These are phyloP conservation scores for Sanderia malayensis DNA, from an alignment of 30 jellyfish, hydroid and myxozoan genomes.

Conservation along the genomic window DNA sequence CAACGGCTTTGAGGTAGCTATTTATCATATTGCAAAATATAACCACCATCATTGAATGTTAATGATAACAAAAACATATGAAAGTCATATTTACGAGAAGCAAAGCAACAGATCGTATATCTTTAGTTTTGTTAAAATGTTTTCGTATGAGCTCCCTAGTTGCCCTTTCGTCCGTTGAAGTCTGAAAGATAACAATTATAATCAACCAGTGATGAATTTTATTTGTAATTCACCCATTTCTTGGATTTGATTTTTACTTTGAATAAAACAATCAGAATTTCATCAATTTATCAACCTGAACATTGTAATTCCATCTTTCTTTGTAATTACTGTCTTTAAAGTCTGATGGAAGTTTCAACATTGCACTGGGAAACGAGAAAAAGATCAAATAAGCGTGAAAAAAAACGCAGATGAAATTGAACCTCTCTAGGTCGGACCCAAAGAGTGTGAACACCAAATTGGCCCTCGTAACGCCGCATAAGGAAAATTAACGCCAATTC, in stretches of 20 bases:
- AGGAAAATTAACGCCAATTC: too few species aligned
- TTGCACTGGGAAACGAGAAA: too few species aligned
- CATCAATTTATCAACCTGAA: not conserved
- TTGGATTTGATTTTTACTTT: not conserved
- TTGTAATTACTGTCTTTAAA: not conserved
- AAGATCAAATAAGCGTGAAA: too few species aligned
- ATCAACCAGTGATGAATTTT: not conserved
- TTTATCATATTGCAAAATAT: too few species aligned
- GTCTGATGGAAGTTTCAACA: not conserved
- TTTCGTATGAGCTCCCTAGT: constrained; percentile 29
- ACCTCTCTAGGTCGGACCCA: too few species aligned
- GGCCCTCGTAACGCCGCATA: too few species aligned
- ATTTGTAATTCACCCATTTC: not conserved
- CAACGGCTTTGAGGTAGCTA: too few species aligned
- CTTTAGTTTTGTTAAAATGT: constrained; percentile 58
- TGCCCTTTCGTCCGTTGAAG: constrained; percentile 17
- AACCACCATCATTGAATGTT: too few species aligned
- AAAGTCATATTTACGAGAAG: constrained; percentile 14
- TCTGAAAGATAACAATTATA: constrained; percentile 27
- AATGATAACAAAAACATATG: too few species aligned
- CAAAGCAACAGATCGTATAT: constrained; percentile 49
- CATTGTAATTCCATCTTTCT: not conserved
- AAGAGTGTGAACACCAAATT: too few species aligned
- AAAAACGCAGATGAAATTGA: too few species aligned
- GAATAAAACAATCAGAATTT: not conserved